Evolutionary conservation across 2,888 invertebrate genomes (phyloP).

Genomic region (Copidosoma aretas): DNA sequence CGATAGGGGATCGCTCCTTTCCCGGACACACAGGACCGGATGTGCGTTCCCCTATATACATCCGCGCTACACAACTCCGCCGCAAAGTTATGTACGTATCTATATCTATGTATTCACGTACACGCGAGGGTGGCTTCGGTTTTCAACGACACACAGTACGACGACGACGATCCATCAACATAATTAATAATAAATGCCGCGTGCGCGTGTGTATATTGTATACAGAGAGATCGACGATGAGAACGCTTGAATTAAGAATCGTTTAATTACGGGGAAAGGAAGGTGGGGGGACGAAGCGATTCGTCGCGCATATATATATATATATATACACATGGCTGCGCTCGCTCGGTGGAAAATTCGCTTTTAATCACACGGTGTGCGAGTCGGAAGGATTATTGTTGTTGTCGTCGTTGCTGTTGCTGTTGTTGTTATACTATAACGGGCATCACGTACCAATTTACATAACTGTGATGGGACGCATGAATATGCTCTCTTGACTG

Average conservation of each 20-base stretch:
- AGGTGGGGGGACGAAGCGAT: too few species aligned
- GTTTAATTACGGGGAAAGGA: not conserved
- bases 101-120: too few species aligned
- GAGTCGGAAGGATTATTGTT: not conserved
- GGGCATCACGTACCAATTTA: too few species aligned
- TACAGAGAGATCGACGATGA: not conserved
- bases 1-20: not conserved
- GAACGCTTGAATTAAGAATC: not conserved
- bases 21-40: conserved; percentile 19
- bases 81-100: too few species aligned
- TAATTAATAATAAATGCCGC: not conserved
- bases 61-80: not conserved
- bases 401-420: too few species aligned
- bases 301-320: not conserved
- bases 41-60: conserved; percentile 9
- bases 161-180: not conserved
- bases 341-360: conserved; percentile 17
- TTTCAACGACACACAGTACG: not conserved
- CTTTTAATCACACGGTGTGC: conserved; percentile 26
- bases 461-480: not conserved
- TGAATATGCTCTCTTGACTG: conserved; percentile 8
- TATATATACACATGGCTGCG: not conserved
- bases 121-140: not conserved
- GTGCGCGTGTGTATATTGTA: not conserved
- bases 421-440: too few species aligned